Evolutionary conservation across 2,113 vertebrate species (phyloP), one percentile per base, ranked within the genome.

Genomic region (Lipophrys pholis): DNA sequence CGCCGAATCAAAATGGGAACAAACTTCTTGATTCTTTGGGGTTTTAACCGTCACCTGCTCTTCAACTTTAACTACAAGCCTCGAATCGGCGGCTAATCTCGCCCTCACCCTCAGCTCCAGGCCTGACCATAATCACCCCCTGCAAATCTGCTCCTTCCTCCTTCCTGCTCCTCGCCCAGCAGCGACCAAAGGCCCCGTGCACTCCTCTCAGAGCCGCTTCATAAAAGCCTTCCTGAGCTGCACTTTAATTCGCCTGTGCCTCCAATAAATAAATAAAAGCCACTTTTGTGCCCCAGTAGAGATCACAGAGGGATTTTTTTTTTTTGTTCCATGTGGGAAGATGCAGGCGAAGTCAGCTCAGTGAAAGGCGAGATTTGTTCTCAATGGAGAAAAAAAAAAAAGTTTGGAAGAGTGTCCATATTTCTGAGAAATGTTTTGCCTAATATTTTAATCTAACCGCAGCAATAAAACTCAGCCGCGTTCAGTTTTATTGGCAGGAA

Each of bases 371-470:
- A 64, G 87, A 83, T 80, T 83, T 91, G 90, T 92, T 89, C 82
- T 82, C 57, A 5, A 17, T 17, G 11, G 8, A 12, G 12, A 30
- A 30, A 53, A 60, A 73, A 53, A 67, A 6, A 45, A 48, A 73
- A 78, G 66, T 86, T 78, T 87, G 83, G 81, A 79, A 84, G 62
- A 60, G 74, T 54, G 76, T 82, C 83, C 70, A 77, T 70, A 74
- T 80, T 92, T 91, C 90, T 88, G 67, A 86, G 89, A 91, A 92
- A 89, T 74, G 89, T 90, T 90, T 81, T 78, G 82, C 70, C 78
- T 83, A 87, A 90, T 91, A 87, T 89, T 91, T 88, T 86, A 87
- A 82, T 88, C 66, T 76, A 71, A 85, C 84, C 89, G 36, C 87
- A 21, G 89, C 80, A 87, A 89, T 89, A 89, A 92, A 90, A 85